A percentile compares a stretch with the other conserved stretches of the same genome.
These are phyloP conservation scores for Sparus aurata DNA, from an alignment of 2,797 vertebrate genomes.

Conservation along the genomic window DNA sequence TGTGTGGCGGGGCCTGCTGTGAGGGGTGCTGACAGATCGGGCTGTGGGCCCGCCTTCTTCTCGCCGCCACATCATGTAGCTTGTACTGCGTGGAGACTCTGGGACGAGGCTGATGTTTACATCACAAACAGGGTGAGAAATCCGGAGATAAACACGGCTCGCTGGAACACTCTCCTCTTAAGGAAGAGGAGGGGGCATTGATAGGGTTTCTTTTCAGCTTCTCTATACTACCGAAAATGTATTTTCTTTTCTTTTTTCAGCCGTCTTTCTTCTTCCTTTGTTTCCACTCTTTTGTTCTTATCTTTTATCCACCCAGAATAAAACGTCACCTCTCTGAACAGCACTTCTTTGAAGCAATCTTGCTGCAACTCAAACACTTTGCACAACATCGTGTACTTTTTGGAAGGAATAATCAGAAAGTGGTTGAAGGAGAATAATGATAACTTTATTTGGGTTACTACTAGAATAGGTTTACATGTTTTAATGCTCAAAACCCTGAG, in stretches of 20 bases:
- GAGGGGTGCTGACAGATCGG: slow-evolving; percentile 57
- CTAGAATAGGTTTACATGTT: too few relatives aligned
- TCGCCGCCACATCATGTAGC: slow-evolving; percentile 44
- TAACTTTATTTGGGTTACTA: too few relatives aligned
- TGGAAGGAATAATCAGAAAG: not conserved
- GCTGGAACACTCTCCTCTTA: slow-evolving; percentile 4
- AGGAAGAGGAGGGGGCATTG: not conserved
- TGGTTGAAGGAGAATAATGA: too few relatives aligned
- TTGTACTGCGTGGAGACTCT: slow-evolving; percentile 41
- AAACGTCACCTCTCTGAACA: not conserved
- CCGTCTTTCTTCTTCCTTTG: not conserved
- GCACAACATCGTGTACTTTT: not conserved
- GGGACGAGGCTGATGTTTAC: slow-evolving; percentile 44
- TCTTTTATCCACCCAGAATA: not conserved
- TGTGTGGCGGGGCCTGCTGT: slow-evolving; percentile 33
- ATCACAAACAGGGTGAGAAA: slow-evolving; percentile 60
- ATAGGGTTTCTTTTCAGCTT: slow-evolving; percentile 8
- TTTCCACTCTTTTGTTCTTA: not conserved
- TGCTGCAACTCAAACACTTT: not conserved
- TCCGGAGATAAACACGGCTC: slow-evolving; percentile 47
- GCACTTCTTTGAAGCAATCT: not conserved
- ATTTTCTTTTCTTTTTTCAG: not conserved
- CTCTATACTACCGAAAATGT: not conserved
- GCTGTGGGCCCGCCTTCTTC: slow-evolving; percentile 39
- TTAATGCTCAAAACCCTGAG: too few relatives aligned